Evolutionary conservation across 1,140 invertebrate species (phyloP).

Genomic region (Drosophila kepulauana): DNA sequence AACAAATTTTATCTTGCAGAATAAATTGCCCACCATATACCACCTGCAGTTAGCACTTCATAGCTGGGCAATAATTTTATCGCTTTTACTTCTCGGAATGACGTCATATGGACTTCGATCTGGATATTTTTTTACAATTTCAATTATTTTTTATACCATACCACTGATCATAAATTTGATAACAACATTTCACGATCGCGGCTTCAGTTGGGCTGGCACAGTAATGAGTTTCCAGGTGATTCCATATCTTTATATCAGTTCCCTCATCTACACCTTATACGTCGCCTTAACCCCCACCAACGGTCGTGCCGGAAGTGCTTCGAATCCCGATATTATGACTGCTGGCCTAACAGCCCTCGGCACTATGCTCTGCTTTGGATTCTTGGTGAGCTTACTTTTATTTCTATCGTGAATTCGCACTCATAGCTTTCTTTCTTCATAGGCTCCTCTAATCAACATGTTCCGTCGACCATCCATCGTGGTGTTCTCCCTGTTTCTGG

Average conservation of each 20-base stretch:
- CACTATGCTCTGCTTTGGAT: constrained; percentile 47
- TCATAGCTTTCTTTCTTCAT: not conserved
- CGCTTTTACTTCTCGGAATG: constrained; percentile 18
- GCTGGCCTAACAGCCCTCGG: constrained; percentile 84
- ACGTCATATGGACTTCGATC: constrained; percentile 48
- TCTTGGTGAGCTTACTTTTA: constrained; percentile 40
- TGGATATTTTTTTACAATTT: constrained; percentile 52
- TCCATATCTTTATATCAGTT: constrained; percentile 86
- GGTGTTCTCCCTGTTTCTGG: constrained; percentile 81
- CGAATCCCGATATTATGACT: constrained; percentile 87
- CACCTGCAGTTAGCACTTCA: constrained; percentile 53
- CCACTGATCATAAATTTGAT: constrained; percentile 51
- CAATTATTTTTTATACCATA: constrained; percentile 46
- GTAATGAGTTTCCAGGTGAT: constrained; percentile 83
- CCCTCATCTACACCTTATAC: constrained; percentile 88
- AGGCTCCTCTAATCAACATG: constrained; percentile 45
- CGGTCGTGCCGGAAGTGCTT: constrained; percentile 87
- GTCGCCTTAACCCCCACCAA: constrained; percentile 88
- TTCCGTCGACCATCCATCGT: constrained; percentile 45
- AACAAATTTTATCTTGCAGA: constrained; percentile 28
- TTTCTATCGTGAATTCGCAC: not conserved
- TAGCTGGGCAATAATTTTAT: constrained; percentile 43
- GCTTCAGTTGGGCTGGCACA: constrained; percentile 87
- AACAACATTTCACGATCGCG: constrained; percentile 62
- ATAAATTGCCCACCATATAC: constrained; percentile 37